Base-by-base conservation (phyloP, 2,888 invertebrate species). In the Cephonodes hylas region DNA sequence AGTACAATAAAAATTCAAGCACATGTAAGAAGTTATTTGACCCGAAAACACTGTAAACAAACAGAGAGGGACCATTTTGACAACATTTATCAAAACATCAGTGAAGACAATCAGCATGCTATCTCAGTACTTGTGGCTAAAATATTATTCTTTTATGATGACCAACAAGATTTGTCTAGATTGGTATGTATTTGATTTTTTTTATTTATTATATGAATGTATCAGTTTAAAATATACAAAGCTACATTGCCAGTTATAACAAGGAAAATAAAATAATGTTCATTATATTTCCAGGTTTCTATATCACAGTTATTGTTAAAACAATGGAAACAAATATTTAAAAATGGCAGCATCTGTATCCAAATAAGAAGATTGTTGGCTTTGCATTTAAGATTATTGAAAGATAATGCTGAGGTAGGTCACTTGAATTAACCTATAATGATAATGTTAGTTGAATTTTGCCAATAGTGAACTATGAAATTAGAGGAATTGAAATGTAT, bases 1-100 rank as follows among this genome's bases (percentile, higher is more conserved):
- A 96, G 97, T 79, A 95, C 97, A 13, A 93, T 96, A 68, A 95
- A 96, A 77, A 95, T 98, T 63, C 98, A 98, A 85, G 96, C 97
- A 0, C 95, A 94, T 84, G 94, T 95, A 6, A 93, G 97, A 64
- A 96, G 97, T 70, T 97, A 95, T 74, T 88, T 97, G 23, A 92
- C 93, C 42, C 93, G 97, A 27, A 95, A 95, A 80, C 93, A 93
- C 44, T 93, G 94, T 66, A 96, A 96, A 83, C 93, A 94, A 60
- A 81, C 89, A 63, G 94, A 96, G 76, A 93, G 97, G 59, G 86
- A 89, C 57, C 91, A 94, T 58, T 98, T 96, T 87, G 97, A 97
- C 78, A 88, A 88, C 27, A 89, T 92, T 48, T 92, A 94, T 64
- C 90, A 93, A 48, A 84, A 81, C 57, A 83, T 91, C 62, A 89